Evolutionary conservation across 2,113 vertebrate species (phyloP).

Genomic region (Bungarus multicinctus): DNA sequence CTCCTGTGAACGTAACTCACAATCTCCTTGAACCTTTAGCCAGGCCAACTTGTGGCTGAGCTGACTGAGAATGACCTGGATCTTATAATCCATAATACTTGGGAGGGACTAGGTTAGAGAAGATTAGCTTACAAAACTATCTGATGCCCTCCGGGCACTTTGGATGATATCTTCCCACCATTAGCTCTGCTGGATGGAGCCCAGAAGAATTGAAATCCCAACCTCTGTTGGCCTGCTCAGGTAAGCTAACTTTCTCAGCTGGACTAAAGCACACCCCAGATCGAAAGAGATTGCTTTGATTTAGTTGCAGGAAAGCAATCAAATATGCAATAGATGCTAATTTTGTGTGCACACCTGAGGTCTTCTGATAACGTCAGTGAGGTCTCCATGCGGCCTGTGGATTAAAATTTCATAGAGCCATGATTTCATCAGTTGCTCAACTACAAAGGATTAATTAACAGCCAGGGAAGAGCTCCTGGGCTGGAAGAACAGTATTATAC

Average conservation of each 20-base stretch:
- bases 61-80: neutral
- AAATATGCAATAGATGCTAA: conserved; percentile 79
- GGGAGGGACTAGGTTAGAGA: neutral
- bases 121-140: neutral
- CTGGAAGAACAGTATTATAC: conserved; percentile 56
- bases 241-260: neutral
- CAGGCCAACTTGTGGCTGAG: neutral
- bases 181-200: neutral
- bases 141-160: neutral
- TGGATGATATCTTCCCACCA: neutral
- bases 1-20: neutral
- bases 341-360: conserved; percentile 81
- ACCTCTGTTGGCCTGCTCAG: neutral
- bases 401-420: conserved; percentile 74
- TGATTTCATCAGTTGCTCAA: conserved; percentile 75
- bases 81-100: neutral
- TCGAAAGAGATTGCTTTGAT: conserved; percentile 28
- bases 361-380: conserved; percentile 71
- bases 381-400: conserved; percentile 50
- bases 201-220: neutral
- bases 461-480: conserved; percentile 61
- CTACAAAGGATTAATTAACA: conserved; percentile 93
- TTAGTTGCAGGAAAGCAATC: conserved; percentile 67
- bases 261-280: neutral
- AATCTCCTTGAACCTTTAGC: neutral